Evolutionary conservation across 2,113 vertebrate genomes (phyloP).

Genomic region (Phoenicopterus ruber): DNA sequence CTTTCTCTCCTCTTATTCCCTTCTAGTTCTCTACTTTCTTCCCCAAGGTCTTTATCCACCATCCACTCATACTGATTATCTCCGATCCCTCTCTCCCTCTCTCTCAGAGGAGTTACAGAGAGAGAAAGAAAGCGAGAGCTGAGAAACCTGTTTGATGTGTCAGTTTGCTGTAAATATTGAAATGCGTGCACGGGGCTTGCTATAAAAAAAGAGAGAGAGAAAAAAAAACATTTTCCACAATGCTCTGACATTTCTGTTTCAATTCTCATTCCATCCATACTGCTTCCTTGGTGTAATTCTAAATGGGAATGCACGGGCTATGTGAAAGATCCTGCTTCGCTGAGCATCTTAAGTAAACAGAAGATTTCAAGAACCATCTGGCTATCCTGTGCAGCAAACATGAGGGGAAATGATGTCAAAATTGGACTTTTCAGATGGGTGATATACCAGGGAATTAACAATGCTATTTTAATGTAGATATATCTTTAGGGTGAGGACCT

Average conservation of each 20-base stretch:
- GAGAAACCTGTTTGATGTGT: constrained; percentile 1
- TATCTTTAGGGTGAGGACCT: not conserved
- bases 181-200: not conserved
- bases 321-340: not conserved
- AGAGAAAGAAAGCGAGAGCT: not conserved
- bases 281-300: constrained; percentile 7
- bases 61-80: not conserved
- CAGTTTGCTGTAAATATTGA: constrained; percentile 46
- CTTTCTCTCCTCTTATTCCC: not conserved
- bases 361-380: constrained; percentile 51
- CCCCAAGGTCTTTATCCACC: not conserved
- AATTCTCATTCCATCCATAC: constrained; percentile 11
- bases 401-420: not conserved
- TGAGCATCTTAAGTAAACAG: constrained; percentile 28
- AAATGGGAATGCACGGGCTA: not conserved
- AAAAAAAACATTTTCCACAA: not conserved
- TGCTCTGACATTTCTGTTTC: constrained; percentile 37
- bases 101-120: not conserved
- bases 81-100: not conserved
- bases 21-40: not conserved
- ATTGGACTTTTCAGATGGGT: not conserved
- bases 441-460: not conserved
- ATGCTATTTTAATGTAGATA: not conserved
- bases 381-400: not conserved
- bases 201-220: not conserved